phyloP scores from a whole-genome alignment of 2,888 invertebrate species.

The Stenodema calcarata region DNA sequence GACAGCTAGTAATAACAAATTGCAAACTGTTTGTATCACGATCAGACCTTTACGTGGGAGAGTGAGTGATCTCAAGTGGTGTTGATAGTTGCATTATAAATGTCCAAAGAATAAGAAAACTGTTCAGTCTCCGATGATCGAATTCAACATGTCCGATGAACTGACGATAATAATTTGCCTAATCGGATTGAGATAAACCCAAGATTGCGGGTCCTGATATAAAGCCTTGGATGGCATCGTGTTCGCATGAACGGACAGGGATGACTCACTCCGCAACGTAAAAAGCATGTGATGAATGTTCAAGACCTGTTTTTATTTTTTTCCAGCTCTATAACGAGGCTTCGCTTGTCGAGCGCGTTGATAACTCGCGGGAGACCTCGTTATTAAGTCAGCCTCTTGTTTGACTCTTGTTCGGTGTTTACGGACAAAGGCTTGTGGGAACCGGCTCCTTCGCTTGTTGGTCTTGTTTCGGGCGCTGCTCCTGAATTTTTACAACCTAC shows the following conservation, averaged over 20 bases:
- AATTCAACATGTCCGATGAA: too few species aligned
- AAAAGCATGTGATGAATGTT: neutral
- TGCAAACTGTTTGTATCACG: too few species aligned
- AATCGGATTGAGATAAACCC: too few species aligned
- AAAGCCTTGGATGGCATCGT: neutral
- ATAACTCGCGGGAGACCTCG: neutral
- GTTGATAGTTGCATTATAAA: too few species aligned
- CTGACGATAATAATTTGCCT: too few species aligned
- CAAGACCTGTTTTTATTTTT: neutral
- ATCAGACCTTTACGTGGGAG: too few species aligned
- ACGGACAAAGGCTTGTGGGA: neutral
- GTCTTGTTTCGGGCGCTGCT: neutral
- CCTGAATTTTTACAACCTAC: neutral
- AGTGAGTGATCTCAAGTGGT: too few species aligned
- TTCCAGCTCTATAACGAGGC: neutral
- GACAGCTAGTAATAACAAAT: too few species aligned
- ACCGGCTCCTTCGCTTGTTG: neutral
- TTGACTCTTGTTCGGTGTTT: neutral
- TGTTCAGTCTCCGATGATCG: too few species aligned
- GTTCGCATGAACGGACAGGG: neutral
- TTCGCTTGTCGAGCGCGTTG: neutral
- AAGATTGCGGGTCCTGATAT: neutral
- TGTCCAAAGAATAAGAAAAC: too few species aligned
- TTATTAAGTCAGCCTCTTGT: neutral
- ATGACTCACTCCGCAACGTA: neutral